These are phyloP conservation scores for Lycocerus yunnanus DNA, from an alignment of 2,888 invertebrate species.

Conservation along the genomic window DNA sequence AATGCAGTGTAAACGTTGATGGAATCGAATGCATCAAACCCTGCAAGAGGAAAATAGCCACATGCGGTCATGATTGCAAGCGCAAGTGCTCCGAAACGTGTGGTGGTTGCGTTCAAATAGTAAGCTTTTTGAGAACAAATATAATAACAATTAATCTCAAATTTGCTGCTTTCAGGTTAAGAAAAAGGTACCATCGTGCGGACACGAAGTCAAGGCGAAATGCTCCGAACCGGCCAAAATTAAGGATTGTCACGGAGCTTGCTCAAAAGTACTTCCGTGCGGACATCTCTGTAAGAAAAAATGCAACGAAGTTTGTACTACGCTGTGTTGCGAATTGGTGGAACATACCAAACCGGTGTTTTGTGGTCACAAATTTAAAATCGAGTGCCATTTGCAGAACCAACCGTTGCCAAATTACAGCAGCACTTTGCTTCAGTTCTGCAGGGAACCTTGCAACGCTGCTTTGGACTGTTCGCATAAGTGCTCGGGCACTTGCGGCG, in stretches of 20 bases:
- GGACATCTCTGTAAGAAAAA: conserved; percentile 57
- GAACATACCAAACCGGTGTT: conserved; percentile 42
- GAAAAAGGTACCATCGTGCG: background rate
- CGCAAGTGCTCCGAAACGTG: conserved; percentile 57
- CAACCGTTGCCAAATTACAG: conserved; percentile 11
- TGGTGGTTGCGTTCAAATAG: conserved; percentile 54
- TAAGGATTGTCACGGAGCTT: background rate
- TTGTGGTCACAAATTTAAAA: conserved; percentile 58
- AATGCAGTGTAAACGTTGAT: background rate
- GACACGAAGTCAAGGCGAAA: background rate
- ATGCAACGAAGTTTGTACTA: background rate
- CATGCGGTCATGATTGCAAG: background rate
- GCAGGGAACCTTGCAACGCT: conserved; percentile 55
- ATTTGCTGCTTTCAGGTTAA: too few species aligned
- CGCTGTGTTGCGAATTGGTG: background rate
- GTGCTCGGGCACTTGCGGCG: conserved; percentile 61
- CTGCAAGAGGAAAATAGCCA: background rate
- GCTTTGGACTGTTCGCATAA: conserved; percentile 58
- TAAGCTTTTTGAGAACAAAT: too few species aligned
- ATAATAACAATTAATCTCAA: too few species aligned
- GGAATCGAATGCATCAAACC: background rate
- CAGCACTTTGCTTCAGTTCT: conserved; percentile 50
- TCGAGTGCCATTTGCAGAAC: conserved; percentile 53
- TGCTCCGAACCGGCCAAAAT: background rate
- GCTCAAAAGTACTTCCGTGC: background rate